Evolutionary conservation across 2,888 invertebrate genomes (phyloP).

Genomic region (Drosophila paranaensis): DNA sequence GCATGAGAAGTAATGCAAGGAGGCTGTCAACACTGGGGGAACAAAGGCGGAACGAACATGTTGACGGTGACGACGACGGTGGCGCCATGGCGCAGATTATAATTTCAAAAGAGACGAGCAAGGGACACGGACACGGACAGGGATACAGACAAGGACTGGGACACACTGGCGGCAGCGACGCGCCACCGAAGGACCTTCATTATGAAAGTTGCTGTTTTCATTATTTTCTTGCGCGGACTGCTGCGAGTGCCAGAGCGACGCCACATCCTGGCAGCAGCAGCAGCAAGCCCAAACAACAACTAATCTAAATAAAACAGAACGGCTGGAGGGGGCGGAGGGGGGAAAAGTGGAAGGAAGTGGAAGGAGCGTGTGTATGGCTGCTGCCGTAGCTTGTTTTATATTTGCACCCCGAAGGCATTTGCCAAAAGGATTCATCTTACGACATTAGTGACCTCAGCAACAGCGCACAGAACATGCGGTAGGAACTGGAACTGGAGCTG

Average conservation of each 20-base stretch:
- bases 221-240: constrained; percentile 73
- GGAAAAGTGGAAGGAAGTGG: neutral
- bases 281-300: constrained; percentile 67
- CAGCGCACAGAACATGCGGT: constrained; percentile 69
- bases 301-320: constrained; percentile 73
- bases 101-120: constrained; percentile 78
- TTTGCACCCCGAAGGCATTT: constrained; percentile 80
- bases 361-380: constrained; percentile 3
- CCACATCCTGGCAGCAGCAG: constrained; percentile 35
- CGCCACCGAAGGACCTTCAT: constrained; percentile 72
- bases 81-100: constrained; percentile 78
- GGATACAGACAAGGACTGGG: constrained; percentile 9
- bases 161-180: constrained; percentile 34
- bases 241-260: constrained; percentile 20
- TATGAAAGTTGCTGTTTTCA: constrained; percentile 82
- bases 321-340: constrained; percentile 2
- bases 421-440: constrained; percentile 82
- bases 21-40: constrained; percentile 40
- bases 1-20: constrained; percentile 31
- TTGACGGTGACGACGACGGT: constrained; percentile 34
- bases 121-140: constrained; percentile 18
- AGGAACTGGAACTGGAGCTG: constrained; percentile 23
- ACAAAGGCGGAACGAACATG: constrained; percentile 39
- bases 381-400: constrained; percentile 71
- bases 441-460: constrained; percentile 82